Conservation (phyloP, 64 coral and sea anemone species). For the Platygyra sinensis region DNA sequence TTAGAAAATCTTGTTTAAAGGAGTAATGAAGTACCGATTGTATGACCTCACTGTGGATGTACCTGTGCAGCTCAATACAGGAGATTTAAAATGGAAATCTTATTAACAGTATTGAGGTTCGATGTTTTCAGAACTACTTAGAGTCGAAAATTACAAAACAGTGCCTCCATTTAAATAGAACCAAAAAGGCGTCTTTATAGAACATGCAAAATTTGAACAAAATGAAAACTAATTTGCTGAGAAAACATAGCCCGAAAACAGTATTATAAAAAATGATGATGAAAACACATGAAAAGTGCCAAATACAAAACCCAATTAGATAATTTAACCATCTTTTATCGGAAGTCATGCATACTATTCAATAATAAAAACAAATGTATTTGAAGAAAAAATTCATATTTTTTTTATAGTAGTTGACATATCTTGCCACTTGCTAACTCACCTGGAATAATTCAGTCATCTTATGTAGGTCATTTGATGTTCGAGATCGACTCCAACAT, state of each 20-base stretch:
- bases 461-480: neutral
- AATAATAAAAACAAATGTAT: neutral
- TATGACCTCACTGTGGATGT: neutral
- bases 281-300: neutral
- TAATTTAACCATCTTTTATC: neutral
- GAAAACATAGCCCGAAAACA: no score
- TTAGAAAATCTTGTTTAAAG: neutral
- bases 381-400: no score
- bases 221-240: neutral
- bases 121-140: neutral
- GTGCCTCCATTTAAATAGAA: neutral
- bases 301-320: neutral
- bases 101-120: neutral
- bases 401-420: neutral
- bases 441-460: neutral
- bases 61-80: neutral
- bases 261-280: neutral
- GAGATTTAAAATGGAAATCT: neutral
- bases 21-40: neutral
- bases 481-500: neutral
- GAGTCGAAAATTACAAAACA: neutral
- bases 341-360: neutral
- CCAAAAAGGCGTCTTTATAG: neutral
- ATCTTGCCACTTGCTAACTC: neutral
- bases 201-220: neutral